phyloP scores from a whole-genome alignment of 2,797 vertebrate species.

The Ptychobarbus kaznakovi region DNA sequence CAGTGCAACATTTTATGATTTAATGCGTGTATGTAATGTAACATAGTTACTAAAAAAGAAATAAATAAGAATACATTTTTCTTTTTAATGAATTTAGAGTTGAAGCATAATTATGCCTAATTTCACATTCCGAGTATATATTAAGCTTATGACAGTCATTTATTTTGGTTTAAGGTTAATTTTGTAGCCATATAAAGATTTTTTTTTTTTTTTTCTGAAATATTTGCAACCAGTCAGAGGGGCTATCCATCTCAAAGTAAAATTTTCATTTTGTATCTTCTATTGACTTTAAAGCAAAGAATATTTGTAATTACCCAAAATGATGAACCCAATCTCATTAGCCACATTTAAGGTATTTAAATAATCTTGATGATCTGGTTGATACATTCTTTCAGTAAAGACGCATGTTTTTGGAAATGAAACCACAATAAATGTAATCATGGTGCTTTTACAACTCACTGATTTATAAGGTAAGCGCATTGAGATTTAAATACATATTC shows the following conservation, averaged over 20 bases:
- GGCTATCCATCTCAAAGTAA: not conserved
- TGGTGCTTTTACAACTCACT: not conserved
- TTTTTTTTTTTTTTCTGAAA: not conserved
- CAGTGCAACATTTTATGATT: constrained; percentile 9
- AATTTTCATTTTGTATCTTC: not conserved
- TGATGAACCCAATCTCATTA: not conserved
- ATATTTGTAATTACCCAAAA: not conserved
- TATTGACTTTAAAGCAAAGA: not conserved
- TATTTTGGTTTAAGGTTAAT: not conserved
- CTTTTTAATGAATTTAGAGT: constrained; percentile 5
- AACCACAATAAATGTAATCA: not conserved
- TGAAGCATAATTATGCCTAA: not conserved
- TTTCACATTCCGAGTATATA: not conserved
- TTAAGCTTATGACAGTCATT: not conserved
- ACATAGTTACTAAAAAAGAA: constrained; percentile 22
- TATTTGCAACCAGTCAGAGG: not conserved
- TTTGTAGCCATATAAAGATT: not conserved
- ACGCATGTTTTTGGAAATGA: not conserved
- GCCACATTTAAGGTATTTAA: not conserved
- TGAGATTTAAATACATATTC: not conserved
- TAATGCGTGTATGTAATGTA: constrained; percentile 35
- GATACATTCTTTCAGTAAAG: not conserved
- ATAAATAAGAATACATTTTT: constrained; percentile 27
- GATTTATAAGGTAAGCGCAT: not conserved
- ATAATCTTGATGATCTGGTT: not conserved